These are phyloP conservation scores for Polymixis lichenea DNA, from an alignment of 2,888 invertebrate species.

Conservation along the genomic window DNA sequence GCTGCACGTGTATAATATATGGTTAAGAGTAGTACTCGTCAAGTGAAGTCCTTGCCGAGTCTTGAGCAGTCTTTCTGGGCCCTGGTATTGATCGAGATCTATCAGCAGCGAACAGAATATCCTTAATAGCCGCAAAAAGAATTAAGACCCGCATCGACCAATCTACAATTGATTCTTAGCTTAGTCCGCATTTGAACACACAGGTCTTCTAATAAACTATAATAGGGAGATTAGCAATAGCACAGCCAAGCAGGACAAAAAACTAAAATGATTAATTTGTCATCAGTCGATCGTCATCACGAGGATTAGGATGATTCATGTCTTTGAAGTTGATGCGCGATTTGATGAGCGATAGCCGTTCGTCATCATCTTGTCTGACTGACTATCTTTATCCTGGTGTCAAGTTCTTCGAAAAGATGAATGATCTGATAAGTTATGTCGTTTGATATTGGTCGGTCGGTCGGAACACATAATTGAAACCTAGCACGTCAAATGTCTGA, in stretches of 20 bases:
- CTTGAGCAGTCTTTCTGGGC: not conserved
- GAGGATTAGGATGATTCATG: conserved; percentile 34
- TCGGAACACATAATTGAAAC: not conserved
- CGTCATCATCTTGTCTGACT: conserved; percentile 46
- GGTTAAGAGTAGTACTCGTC: not conserved
- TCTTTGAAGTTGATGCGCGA: conserved; percentile 27
- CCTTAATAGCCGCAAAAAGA: not conserved
- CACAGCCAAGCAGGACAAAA: conserved; percentile 5
- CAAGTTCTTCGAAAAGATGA: conserved; percentile 34
- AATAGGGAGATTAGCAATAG: conserved; percentile 1
- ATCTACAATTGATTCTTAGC: not conserved
- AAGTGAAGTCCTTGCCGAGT: not conserved
- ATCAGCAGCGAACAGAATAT: not conserved
- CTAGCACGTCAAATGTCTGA: conserved; percentile 1
- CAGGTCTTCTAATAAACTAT: not conserved
- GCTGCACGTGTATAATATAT: not conserved
- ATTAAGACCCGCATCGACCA: not conserved
- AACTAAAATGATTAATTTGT: conserved; percentile 24
- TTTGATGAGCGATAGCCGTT: conserved; percentile 36
- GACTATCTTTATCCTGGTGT: conserved; percentile 41
- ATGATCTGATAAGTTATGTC: conserved; percentile 32
- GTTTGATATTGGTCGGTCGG: not conserved
- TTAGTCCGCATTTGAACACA: not conserved
- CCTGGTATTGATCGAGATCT: not conserved
- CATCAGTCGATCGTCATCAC: conserved; percentile 37